These are phyloP conservation scores for Spilarctia lutea DNA, from an alignment of 2,888 invertebrate species.

Conservation along the genomic window DNA sequence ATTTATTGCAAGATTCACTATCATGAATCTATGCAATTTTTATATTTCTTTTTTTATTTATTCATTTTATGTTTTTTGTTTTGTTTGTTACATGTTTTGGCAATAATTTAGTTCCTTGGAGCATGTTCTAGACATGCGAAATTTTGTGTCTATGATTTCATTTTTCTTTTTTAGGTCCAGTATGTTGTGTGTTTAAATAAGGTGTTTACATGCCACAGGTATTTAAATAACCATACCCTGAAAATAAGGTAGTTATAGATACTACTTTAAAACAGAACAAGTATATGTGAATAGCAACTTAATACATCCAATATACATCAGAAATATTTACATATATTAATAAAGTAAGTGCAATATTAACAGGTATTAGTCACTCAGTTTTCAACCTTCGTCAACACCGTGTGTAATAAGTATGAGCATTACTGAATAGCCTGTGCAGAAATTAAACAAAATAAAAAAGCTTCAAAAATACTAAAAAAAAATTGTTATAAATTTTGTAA, in stretches of 20 bases:
- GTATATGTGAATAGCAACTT: not conserved
- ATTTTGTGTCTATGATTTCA: slow-evolving; percentile 4
- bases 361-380: too few species aligned
- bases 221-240: not conserved
- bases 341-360: too few species aligned
- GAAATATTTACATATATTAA: too few species aligned
- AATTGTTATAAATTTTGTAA: too few species aligned
- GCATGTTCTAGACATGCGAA: slow-evolving; percentile 5
- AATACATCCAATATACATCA: too few species aligned
- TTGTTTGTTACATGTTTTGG: slow-evolving; percentile 21
- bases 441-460: too few species aligned
- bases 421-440: too few species aligned
- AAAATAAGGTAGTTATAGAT: not conserved
- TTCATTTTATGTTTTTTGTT: slow-evolving; percentile 10
- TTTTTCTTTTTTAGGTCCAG: not conserved
- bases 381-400: not conserved
- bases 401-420: too few species aligned
- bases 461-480: too few species aligned
- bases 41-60: not conserved
- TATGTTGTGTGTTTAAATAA: not conserved
- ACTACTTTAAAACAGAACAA: not conserved
- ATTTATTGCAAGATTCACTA: slow-evolving; percentile 9
- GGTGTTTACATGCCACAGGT: not conserved
- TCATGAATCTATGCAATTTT: slow-evolving; percentile 2
- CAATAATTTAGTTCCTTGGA: not conserved